Percentiles rank a stretch among this genome's conserved stretches.
Evolutionary conservation across 2,113 vertebrate species (phyloP).

Genomic region (Pungitius pungitius): DNA sequence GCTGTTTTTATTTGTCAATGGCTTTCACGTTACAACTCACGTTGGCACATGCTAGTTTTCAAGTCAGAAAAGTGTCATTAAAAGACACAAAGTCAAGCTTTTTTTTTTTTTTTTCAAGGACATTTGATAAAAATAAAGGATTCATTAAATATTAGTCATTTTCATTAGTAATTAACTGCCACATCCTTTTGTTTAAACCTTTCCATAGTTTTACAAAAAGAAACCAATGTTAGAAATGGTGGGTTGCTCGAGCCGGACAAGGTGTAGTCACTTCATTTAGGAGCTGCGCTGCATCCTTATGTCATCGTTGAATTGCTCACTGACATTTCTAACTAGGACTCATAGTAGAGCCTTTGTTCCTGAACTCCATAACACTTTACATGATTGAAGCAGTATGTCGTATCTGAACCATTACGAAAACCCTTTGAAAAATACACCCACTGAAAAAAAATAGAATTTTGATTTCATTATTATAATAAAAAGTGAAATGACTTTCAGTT

Average conservation of each 20-base stretch:
- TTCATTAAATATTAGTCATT: neutral
- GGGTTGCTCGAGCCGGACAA: neutral
- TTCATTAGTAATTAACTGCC: neutral
- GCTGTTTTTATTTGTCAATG: neutral
- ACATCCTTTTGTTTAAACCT: neutral
- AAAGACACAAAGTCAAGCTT: neutral
- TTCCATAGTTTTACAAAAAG: neutral
- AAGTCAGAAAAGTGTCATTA: neutral
- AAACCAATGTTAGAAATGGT: neutral
- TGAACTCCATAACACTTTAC: too few species aligned
- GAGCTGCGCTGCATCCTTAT: too few species aligned
- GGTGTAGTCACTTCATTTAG: neutral
- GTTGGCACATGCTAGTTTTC: constrained; percentile 9
- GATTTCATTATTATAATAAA: too few species aligned
- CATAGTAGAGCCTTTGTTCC: too few species aligned
- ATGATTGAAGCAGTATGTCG: too few species aligned
- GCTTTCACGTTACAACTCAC: neutral
- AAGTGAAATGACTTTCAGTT: constrained; percentile 61
- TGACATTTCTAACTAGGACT: too few species aligned
- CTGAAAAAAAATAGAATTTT: too few species aligned
- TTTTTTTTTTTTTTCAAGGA: neutral
- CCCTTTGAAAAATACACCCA: too few species aligned
- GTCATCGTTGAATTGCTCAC: too few species aligned
- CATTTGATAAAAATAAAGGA: neutral
- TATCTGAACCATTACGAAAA: too few species aligned